phyloP scores from a whole-genome alignment of 2,113 vertebrate species.

The Poecile atricapillus region DNA sequence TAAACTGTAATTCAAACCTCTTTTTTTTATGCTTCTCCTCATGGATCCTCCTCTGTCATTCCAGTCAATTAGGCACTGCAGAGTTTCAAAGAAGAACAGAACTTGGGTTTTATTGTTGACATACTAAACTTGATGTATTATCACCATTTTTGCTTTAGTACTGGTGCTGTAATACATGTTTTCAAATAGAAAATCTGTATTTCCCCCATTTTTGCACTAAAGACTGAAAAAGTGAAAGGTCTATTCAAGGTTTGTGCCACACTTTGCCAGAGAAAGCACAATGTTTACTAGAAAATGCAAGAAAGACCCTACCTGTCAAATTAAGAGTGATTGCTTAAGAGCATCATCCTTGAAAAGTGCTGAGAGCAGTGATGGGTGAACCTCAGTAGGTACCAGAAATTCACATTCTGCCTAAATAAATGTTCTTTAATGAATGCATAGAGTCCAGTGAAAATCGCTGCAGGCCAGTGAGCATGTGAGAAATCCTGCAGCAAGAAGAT shows the following conservation, averaged over 20 bases:
- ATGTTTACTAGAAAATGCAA: neutral
- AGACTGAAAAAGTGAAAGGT: neutral
- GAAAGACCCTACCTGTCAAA: neutral
- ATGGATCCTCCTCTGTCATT: neutral
- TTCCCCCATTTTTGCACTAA: neutral
- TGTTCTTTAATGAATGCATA: neutral
- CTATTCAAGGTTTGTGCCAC: neutral
- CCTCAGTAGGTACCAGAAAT: neutral
- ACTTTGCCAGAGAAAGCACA: neutral
- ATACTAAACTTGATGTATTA: neutral
- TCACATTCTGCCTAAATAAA: neutral
- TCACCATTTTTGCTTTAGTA: neutral
- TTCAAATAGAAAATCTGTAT: neutral
- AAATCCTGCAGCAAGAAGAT: neutral
- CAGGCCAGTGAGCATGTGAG: neutral
- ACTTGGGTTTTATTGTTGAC: neutral
- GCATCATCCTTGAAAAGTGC: neutral
- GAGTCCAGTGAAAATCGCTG: neutral
- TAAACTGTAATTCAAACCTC: neutral
- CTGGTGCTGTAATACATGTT: neutral
- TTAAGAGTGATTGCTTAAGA: neutral
- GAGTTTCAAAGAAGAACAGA: neutral
- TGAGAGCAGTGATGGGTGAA: neutral
- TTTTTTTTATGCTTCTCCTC: neutral
- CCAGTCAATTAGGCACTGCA: neutral